phyloP scores from a whole-genome alignment of 2,888 invertebrate species.

The Nebria brevicollis region DNA sequence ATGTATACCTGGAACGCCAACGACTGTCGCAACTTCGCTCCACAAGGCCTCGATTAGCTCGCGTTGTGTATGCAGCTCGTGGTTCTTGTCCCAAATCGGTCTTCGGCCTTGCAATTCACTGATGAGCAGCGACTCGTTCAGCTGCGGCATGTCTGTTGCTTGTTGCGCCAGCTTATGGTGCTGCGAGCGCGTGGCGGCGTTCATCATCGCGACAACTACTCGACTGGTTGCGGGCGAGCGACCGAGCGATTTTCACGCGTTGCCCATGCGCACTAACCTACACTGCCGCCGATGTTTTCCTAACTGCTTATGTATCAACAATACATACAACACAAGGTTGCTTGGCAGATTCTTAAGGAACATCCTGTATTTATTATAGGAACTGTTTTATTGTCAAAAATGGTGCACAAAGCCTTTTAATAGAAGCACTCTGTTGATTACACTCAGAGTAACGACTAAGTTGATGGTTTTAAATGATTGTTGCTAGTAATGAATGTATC shows the following conservation, averaged over 20 bases:
- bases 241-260: constrained; percentile 3
- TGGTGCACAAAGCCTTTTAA: too few species aligned
- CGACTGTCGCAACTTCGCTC: constrained; percentile 65
- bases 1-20: constrained; percentile 62
- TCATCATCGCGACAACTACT: not conserved
- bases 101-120: constrained; percentile 57
- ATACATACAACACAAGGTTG: too few species aligned
- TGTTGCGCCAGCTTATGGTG: not conserved
- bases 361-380: too few species aligned
- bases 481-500: too few species aligned
- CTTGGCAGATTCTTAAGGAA: too few species aligned
- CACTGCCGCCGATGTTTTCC: not conserved
- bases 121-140: constrained; percentile 46
- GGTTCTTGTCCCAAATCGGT: constrained; percentile 63
- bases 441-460: too few species aligned
- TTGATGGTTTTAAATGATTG: too few species aligned
- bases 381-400: too few species aligned
- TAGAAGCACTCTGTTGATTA: too few species aligned
- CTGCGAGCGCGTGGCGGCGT: not conserved
- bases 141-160: not conserved
- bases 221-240: constrained; percentile 18
- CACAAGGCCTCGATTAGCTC: constrained; percentile 66
- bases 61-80: constrained; percentile 65
- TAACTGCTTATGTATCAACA: too few species aligned
- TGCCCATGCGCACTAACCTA: not conserved